Base-by-base conservation (phyloP, 1,140 invertebrate genomes). In the Drosophila truncata region DNA sequence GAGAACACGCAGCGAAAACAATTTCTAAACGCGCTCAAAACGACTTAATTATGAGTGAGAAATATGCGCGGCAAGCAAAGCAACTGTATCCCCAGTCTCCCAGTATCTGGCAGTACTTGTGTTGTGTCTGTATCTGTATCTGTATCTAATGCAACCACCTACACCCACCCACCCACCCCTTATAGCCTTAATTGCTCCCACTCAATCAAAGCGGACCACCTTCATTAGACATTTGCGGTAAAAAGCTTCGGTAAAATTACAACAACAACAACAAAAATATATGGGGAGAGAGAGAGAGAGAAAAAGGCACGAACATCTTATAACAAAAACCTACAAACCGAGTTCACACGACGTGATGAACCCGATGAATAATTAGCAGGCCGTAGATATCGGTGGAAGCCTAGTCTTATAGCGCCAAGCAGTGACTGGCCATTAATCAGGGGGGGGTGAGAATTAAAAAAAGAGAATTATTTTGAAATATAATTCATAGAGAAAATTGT, bases 141-240 rank as follows among this genome's bases (percentile, higher is more conserved):
- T 62, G 59, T 69, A 54, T 52, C 70, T 55, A 42, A 54, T 57
- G 67, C 57, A 35, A 2, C 29, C 61, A 35, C 25, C 23, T 23
- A 2, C 20, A 29, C 27, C 27, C 29, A 18, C 13, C 16, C 27
- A 3, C 27, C 10, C 37, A 41, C 16, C 16, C 39, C 18, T 6
- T 9, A 33, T 9, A 33, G 33, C 67, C 69, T 82, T 90, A 90
- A 90, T 90, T 90, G 85, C 86, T 77, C 86, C 85, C 85, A 88
- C 84, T 88, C 84, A 84, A 90, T 88, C 84, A 88, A 88, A 88
- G 85, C 85, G 84, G 84, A 82, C 77, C 85, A 88, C 88, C 84
- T 90, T 88, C 85, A 88, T 88, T 90, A 90, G 85, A 84, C 85
- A 91, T 90, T 90, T 90, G 85, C 85, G 85, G 85, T 90, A 85